Evolutionary conservation across 1,140 invertebrate species (phyloP).

Genomic region (Calephelis nemesis): DNA sequence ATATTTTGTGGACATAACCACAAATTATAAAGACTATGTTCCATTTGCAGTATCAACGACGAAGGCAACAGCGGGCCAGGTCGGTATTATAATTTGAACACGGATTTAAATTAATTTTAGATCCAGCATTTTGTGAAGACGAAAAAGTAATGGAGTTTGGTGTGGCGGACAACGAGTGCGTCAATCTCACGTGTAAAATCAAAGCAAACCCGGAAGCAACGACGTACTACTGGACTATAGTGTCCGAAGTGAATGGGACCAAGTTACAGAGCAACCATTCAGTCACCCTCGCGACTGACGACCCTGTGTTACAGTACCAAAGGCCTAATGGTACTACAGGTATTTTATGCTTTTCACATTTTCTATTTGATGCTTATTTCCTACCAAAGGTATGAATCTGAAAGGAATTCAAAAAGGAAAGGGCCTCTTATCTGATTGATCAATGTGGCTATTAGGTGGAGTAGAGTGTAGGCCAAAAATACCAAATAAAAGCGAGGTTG

Average conservation of each 20-base stretch:
- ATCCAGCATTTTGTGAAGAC: conserved; percentile 58
- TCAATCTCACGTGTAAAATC: conserved; percentile 62
- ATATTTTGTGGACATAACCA: too few species aligned
- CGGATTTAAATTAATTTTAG: conserved; percentile 37
- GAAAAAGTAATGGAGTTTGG: conserved; percentile 52
- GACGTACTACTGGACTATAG: conserved; percentile 56
- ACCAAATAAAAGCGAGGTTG: too few species aligned
- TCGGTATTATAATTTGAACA: background rate
- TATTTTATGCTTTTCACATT: conserved; percentile 20
- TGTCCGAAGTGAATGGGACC: conserved; percentile 45
- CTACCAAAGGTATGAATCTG: too few species aligned
- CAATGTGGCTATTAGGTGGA: too few species aligned
- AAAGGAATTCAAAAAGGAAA: too few species aligned
- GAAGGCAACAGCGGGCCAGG: background rate
- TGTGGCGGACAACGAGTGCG: conserved; percentile 46
- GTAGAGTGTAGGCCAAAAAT: too few species aligned
- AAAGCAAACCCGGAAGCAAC: conserved; percentile 49
- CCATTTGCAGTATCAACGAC: background rate
- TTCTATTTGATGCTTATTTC: too few species aligned
- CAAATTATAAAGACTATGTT: too few species aligned
- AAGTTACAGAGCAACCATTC: conserved; percentile 43
- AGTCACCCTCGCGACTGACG: conserved; percentile 45
- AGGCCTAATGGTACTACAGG: conserved; percentile 53
- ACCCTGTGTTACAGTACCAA: conserved; percentile 41
- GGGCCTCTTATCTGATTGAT: too few species aligned